A percentile compares a stretch with the other conserved stretches of the same genome.
phyloP scores from a whole-genome alignment of 1,140 invertebrate species.

The Cyclina sinensis region DNA sequence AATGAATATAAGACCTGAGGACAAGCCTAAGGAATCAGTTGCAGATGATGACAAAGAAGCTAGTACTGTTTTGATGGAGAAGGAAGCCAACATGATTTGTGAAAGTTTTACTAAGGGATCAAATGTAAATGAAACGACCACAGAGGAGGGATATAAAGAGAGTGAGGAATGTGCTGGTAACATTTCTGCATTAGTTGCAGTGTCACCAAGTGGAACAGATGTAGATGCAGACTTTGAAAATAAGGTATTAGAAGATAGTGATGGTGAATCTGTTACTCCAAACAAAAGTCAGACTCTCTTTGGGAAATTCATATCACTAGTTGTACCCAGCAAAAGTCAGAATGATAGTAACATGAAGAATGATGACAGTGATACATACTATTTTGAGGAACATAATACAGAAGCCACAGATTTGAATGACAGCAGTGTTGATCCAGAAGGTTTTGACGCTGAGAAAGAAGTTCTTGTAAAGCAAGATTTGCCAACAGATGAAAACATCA shows the following conservation, averaged over 20 bases:
- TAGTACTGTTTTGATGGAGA: not conserved
- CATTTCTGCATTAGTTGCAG: not conserved
- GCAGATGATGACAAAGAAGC: not conserved
- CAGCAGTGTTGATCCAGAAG: not conserved
- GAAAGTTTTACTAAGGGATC: not conserved
- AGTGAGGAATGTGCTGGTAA: not conserved
- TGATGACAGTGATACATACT: not conserved
- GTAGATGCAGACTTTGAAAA: not conserved
- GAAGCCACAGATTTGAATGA: conserved; percentile 23
- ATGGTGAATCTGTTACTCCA: not conserved
- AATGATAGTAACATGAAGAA: not conserved
- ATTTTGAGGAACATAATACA: too few relatives aligned
- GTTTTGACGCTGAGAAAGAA: not conserved
- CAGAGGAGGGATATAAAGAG: not conserved
- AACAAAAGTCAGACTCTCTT: not conserved
- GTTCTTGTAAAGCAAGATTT: too few relatives aligned
- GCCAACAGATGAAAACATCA: too few relatives aligned
- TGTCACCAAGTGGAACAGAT: conserved; percentile 16
- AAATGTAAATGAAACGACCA: not conserved
- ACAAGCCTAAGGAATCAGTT: too few relatives aligned
- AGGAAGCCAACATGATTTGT: not conserved
- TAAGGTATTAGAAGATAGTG: not conserved
- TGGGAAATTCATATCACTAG: conserved; percentile 8
- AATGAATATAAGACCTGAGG: too few relatives aligned
- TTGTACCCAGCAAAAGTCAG: not conserved